Conservation (phyloP, 2,888 invertebrate genomes). For the Elegia similella region DNA sequence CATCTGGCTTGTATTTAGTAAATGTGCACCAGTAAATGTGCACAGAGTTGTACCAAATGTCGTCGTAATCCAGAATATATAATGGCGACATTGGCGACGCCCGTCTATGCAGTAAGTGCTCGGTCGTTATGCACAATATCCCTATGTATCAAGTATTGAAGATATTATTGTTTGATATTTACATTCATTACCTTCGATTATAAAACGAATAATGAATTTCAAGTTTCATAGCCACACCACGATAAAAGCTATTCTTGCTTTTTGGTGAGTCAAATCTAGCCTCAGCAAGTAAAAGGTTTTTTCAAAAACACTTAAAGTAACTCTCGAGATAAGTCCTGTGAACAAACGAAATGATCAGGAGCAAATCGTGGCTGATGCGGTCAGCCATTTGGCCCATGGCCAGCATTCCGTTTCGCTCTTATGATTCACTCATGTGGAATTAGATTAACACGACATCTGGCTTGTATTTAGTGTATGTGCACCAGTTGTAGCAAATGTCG, state of each 20-base stretch:
- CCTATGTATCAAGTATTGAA: too few species aligned
- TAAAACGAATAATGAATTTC: too few species aligned
- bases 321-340: not conserved
- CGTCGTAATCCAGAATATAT: constrained; percentile 4
- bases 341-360: constrained; percentile 60
- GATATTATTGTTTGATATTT: too few species aligned
- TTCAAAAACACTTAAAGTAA: too few species aligned
- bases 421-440: constrained; percentile 68
- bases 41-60: constrained; percentile 26
- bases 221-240: too few species aligned
- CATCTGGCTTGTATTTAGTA: constrained; percentile 64
- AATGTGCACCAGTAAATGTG: constrained; percentile 48
- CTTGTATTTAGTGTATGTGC: constrained; percentile 58
- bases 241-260: too few species aligned
- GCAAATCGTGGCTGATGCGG: constrained; percentile 58
- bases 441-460: constrained; percentile 69
- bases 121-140: too few species aligned
- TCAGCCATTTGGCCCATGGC: constrained; percentile 62
- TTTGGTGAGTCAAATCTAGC: too few species aligned
- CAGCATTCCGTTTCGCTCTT: constrained; percentile 61
- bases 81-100: not conserved
- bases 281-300: too few species aligned
- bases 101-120: too few species aligned
- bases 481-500: constrained; percentile 23
- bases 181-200: too few species aligned